Percentiles rank a stretch among this genome's conserved stretches.
Conservation (phyloP, 2,888 invertebrate species). For the Caenorhabditis sulstoni region DNA sequence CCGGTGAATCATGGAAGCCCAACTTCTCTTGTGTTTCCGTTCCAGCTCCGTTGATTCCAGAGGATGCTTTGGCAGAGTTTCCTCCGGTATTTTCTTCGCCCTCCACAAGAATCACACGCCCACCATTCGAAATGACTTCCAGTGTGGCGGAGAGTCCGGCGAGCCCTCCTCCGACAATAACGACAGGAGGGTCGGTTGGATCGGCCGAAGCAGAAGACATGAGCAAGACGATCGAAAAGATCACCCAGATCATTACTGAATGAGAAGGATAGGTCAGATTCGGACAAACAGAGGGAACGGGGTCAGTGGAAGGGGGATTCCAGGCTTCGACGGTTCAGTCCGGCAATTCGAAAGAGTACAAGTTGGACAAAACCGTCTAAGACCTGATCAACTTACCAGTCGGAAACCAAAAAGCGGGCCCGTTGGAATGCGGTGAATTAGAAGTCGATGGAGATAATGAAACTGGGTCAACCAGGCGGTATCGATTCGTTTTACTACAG, state of each 20-base stretch:
- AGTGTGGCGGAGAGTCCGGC: conserved; percentile 77
- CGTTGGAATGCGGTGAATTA: no score
- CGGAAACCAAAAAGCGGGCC: no score
- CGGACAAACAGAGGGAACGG: no score
- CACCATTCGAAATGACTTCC: conserved; percentile 68
- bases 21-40: conserved; percentile 74
- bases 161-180: conserved; percentile 77
- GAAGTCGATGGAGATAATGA: no score
- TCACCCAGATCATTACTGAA: conserved; percentile 34
- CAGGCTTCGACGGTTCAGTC: no score
- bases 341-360: no score
- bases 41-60: conserved; percentile 78
- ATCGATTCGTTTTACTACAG: no score
- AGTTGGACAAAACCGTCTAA: no score
- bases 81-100: conserved; percentile 78
- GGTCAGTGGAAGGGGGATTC: no score
- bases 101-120: conserved; percentile 75
- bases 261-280: no score
- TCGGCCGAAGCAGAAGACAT: conserved; percentile 10
- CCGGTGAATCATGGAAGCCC: conserved; percentile 72
- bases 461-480: no score
- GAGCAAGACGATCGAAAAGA: conserved; percentile 29
- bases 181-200: conserved; percentile 34
- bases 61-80: conserved; percentile 77
- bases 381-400: no score